Conservation (phyloP, 1,140 invertebrate species). For the Brachionus asplanchnoidis region DNA sequence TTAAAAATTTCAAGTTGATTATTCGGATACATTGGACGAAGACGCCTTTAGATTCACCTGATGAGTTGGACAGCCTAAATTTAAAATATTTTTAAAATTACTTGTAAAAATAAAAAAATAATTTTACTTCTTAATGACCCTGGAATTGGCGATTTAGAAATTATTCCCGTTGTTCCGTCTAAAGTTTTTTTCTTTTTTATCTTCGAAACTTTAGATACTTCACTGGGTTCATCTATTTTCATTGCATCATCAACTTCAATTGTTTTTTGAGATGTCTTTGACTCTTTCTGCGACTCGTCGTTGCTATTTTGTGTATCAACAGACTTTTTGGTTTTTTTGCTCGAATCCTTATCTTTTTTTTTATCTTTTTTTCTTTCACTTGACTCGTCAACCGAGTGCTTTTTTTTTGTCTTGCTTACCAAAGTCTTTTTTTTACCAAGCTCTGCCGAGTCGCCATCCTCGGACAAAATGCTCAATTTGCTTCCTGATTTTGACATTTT, state of each 20-base stretch:
- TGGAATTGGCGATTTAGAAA: conserved; percentile 20
- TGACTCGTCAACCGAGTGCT: neutral
- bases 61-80: neutral
- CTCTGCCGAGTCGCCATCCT: neutral
- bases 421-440: neutral
- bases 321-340: neutral
- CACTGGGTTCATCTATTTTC: neutral
- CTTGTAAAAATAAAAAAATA: neutral
- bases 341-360: neutral
- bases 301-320: neutral
- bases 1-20: too few relatives aligned
- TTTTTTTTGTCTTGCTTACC: neutral
- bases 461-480: neutral
- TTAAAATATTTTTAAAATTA: neutral
- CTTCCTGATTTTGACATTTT: neutral
- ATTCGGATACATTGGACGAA: conserved; percentile 11
- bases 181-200: conserved; percentile 23
- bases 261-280: neutral
- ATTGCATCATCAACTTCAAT: neutral
- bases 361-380: neutral
- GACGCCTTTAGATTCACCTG: conserved; percentile 16
- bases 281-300: neutral
- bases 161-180: conserved; percentile 5
- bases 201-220: neutral
- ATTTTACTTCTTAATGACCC: conserved; percentile 3